A percentile compares a stretch with the other conserved stretches of the same genome.
These are phyloP conservation scores for Alloplasta piceator DNA, from an alignment of 2,888 invertebrate species.

Conservation along the genomic window DNA sequence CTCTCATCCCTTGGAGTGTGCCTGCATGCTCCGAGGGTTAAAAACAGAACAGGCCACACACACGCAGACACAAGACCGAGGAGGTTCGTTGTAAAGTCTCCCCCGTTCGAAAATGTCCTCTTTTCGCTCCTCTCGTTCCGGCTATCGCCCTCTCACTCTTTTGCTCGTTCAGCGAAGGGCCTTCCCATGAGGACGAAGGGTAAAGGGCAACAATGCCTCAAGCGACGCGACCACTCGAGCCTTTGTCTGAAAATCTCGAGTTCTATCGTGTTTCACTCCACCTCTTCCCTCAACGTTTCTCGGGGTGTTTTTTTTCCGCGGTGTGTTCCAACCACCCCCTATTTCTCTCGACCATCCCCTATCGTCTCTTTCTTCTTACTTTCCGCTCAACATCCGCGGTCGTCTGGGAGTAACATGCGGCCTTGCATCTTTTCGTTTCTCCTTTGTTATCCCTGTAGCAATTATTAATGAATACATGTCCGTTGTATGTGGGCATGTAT, in stretches of 20 bases:
- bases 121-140: background rate
- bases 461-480: conserved; percentile 3
- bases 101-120: conserved; percentile 9
- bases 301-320: conserved; percentile 42
- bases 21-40: conserved; percentile 20
- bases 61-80: background rate
- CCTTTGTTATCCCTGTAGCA: conserved; percentile 43
- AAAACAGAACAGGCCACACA: conserved; percentile 21
- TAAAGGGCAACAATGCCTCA: conserved; percentile 80
- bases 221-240: conserved; percentile 75
- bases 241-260: conserved; percentile 76
- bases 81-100: conserved; percentile 12
- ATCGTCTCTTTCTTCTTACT: conserved; percentile 55
- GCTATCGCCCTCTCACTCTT: conserved; percentile 29
- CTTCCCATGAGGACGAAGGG: conserved; percentile 69
- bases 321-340: conserved; percentile 45
- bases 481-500: background rate
- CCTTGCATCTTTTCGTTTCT: conserved; percentile 47
- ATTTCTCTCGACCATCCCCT: conserved; percentile 16
- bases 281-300: conserved; percentile 57
- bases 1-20: conserved; percentile 50
- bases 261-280: conserved; percentile 56
- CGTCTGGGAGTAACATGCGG: conserved; percentile 4
- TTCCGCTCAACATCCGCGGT: conserved; percentile 25
- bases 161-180: conserved; percentile 52